These are phyloP conservation scores for Labroides dimidiatus DNA, from an alignment of 2,797 vertebrate species.

Conservation along the genomic window DNA sequence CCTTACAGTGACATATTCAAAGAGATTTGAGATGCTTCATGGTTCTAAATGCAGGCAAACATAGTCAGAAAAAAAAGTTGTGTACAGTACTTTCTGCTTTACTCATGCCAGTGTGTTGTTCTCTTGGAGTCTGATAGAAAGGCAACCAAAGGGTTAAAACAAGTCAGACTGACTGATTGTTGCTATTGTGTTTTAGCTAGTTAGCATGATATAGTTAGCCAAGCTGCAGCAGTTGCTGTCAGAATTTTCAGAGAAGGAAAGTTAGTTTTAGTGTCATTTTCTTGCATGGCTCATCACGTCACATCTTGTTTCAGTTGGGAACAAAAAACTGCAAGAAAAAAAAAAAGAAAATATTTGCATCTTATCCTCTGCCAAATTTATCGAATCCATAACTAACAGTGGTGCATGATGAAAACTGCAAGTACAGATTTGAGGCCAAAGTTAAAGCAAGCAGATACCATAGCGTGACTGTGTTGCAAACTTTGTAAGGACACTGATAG, in stretches of 20 bases:
- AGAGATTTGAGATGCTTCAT: too few relatives aligned
- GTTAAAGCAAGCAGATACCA: constrained; percentile 18
- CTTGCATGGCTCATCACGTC: too few relatives aligned
- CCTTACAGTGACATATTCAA: too few relatives aligned
- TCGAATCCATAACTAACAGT: neutral
- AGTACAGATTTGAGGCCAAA: neutral
- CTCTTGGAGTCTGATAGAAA: neutral
- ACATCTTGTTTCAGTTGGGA: neutral
- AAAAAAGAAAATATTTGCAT: neutral
- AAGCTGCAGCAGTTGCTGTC: too few relatives aligned
- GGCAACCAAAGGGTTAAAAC: neutral
- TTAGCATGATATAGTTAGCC: too few relatives aligned
- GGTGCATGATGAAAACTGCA: constrained; percentile 1
- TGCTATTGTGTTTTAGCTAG: too few relatives aligned
- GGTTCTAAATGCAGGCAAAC: too few relatives aligned
- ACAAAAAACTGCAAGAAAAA: neutral
- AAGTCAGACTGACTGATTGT: neutral
- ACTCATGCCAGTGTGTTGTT: neutral
- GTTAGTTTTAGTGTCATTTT: too few relatives aligned
- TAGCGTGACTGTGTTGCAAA: constrained; percentile 11
- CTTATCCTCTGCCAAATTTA: neutral
- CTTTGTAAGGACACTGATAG: constrained; percentile 1
- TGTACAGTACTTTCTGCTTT: neutral
- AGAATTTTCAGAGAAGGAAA: too few relatives aligned
- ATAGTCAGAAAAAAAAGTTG: too few relatives aligned